phyloP scores from a whole-genome alignment of 2,113 vertebrate species.

The Sinocyclocheilus rhinocerous region DNA sequence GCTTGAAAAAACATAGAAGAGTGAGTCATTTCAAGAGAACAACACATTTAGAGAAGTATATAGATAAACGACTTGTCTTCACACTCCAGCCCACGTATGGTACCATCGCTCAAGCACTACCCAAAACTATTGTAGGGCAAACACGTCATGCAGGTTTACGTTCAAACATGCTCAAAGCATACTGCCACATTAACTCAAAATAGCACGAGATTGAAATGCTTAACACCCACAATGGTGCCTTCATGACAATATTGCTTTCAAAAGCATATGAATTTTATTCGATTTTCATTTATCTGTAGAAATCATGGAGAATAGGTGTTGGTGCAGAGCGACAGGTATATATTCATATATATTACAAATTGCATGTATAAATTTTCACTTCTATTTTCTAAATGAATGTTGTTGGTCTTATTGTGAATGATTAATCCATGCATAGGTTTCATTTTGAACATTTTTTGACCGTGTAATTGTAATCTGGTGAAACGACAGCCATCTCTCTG shows the following conservation, averaged over 20 bases:
- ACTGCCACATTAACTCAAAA: conserved; percentile 31
- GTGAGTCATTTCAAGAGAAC: conserved; percentile 52
- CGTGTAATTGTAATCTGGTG: neutral
- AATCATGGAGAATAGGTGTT: neutral
- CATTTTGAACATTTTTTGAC: neutral
- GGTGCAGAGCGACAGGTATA: neutral
- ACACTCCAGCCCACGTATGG: conserved; percentile 52
- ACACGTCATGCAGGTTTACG: conserved; percentile 26
- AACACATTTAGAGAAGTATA: conserved; percentile 44
- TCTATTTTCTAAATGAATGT: neutral
- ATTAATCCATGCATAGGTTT: neutral
- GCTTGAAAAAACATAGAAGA: conserved; percentile 21
- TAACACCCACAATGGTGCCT: conserved; percentile 38
- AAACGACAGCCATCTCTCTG: too few species aligned
- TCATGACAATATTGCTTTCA: conserved; percentile 22
- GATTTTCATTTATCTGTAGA: neutral
- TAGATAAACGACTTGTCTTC: conserved; percentile 44
- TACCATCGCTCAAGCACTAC: conserved; percentile 23
- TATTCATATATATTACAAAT: neutral
- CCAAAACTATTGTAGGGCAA: conserved; percentile 30
- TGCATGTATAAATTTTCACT: neutral
- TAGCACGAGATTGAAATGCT: conserved; percentile 22
- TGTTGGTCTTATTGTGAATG: neutral
- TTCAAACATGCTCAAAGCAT: conserved; percentile 27
- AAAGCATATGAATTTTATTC: neutral